A percentile compares a stretch with the other conserved stretches of the same genome.
These are phyloP conservation scores for Plagodis dolabraria DNA, from an alignment of 2,888 invertebrate species.

Conservation along the genomic window DNA sequence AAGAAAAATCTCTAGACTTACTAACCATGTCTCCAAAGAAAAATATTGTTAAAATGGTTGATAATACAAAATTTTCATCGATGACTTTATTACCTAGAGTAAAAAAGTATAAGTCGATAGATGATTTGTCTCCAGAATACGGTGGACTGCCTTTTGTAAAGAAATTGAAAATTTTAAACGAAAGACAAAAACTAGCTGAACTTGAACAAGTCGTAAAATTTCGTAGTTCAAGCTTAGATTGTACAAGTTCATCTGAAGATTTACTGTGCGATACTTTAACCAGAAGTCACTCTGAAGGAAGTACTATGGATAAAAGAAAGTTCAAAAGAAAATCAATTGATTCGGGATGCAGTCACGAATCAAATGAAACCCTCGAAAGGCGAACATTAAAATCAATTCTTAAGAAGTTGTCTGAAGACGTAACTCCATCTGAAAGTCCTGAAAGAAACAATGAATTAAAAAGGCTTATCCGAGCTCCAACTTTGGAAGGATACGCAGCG, in stretches of 20 bases:
- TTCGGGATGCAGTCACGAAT: slow-evolving; percentile 73
- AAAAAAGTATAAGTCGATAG: slow-evolving; percentile 93
- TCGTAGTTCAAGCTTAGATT: slow-evolving; percentile 93
- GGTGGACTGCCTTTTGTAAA: slow-evolving; percentile 94
- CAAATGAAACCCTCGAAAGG: slow-evolving; percentile 93
- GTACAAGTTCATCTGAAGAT: slow-evolving; percentile 86
- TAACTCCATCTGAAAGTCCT: slow-evolving; percentile 76
- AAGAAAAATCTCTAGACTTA: slow-evolving; percentile 76
- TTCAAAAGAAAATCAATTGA: slow-evolving; percentile 74
- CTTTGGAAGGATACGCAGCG: slow-evolving; percentile 94
- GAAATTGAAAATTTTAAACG: slow-evolving; percentile 94
- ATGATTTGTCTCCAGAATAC: slow-evolving; percentile 94
- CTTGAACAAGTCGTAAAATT: slow-evolving; percentile 90
- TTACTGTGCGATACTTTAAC: slow-evolving; percentile 86
- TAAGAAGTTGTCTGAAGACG: slow-evolving; percentile 91
- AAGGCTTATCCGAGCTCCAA: slow-evolving; percentile 91
- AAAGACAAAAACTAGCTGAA: slow-evolving; percentile 93
- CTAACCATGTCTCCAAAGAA: slow-evolving; percentile 72
- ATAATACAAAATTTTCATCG: slow-evolving; percentile 51
- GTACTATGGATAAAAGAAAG: slow-evolving; percentile 88
- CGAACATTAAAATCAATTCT: slow-evolving; percentile 93
- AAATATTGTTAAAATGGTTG: slow-evolving; percentile 53
- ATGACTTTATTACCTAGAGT: slow-evolving; percentile 69
- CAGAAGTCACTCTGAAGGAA: slow-evolving; percentile 92
- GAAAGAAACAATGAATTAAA: slow-evolving; percentile 85